Base-by-base conservation (phyloP, 2,113 vertebrate genomes). In the Paramormyrops kingsleyae region DNA sequence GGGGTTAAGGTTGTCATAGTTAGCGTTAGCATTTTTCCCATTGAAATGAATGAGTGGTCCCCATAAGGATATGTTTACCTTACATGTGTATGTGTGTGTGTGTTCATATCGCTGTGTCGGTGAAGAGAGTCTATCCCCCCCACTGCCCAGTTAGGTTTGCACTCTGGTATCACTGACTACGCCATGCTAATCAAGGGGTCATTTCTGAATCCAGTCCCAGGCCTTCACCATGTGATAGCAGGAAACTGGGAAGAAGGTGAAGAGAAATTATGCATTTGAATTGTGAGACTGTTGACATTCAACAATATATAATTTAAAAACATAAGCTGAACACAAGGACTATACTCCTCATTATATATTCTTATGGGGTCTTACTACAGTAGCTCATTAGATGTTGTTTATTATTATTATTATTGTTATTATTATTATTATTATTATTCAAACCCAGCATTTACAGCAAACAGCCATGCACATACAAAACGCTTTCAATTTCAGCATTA, bases 171-270 rank as follows among this genome's bases (percentile, higher is more conserved):
- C 24, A 27, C 8, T 50, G 24, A 7, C 56, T 88, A 10, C 47
- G 21, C 12, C n/a, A 56, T 80, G 46, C 47, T 5, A 24, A 49
- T 89, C 44, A 35, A 77, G 56, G 66, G 12, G 87, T 83, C 85
- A 88, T 86, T 88, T 46, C 84, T 44, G 3, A 62, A 90, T 13
- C n/a, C 85, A 87, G 90, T 59, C 77, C 52, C 35, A 90, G 89
- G 90, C 89, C 89, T 91, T 92, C 91, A 92, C 90, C 88, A 80
- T 90, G 88, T 85, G 42, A 80, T 5, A 47, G 47, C 2, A 1
- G 52, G 0, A 0, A 52, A 56, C 17, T 62, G 19, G 35, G 6
- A 35, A 49, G 17, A 27, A 8, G 24, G 5, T 47, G 21, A 24
- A 46, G 83, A 46, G 83, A 17, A 84, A 46, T 47, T 4, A 84